Conservation (phyloP, 2,888 invertebrate species). For the Leptinotarsa rubiginosa region DNA sequence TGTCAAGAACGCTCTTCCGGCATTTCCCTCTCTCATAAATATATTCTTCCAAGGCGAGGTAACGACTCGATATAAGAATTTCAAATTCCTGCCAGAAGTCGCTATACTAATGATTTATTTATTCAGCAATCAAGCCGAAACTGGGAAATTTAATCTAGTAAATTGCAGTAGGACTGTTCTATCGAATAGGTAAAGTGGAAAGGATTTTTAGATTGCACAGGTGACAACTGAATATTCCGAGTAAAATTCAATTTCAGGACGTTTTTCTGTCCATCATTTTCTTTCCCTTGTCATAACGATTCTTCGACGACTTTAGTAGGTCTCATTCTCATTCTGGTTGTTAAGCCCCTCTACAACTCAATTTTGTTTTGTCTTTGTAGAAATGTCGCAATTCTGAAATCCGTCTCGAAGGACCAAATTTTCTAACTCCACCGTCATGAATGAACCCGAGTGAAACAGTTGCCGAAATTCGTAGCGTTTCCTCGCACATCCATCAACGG, state of each 20-base stretch:
- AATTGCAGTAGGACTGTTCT: background rate
- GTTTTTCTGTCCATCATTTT: background rate
- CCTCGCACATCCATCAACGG: background rate
- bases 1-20: background rate
- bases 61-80: constrained; percentile 19
- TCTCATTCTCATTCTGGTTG: too few relatives aligned
- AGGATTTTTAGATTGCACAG: constrained; percentile 3
- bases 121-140: constrained; percentile 19
- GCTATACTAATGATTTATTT: constrained; percentile 17
- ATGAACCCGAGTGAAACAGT: background rate
- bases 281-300: background rate
- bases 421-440: too few relatives aligned
- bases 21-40: background rate
- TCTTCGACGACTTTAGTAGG: too few relatives aligned
- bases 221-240: background rate
- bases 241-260: background rate
- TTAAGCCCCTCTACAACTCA: too few relatives aligned
- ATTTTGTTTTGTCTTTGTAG: too few relatives aligned
- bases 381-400: too few relatives aligned
- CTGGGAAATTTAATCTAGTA: background rate
- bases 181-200: background rate
- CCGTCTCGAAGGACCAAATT: too few relatives aligned
- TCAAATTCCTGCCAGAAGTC: constrained; percentile 14
- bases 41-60: background rate
- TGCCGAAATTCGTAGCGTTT: background rate